Conservation (phyloP, 2,888 invertebrate species). For the Abrostola tripartita region DNA sequence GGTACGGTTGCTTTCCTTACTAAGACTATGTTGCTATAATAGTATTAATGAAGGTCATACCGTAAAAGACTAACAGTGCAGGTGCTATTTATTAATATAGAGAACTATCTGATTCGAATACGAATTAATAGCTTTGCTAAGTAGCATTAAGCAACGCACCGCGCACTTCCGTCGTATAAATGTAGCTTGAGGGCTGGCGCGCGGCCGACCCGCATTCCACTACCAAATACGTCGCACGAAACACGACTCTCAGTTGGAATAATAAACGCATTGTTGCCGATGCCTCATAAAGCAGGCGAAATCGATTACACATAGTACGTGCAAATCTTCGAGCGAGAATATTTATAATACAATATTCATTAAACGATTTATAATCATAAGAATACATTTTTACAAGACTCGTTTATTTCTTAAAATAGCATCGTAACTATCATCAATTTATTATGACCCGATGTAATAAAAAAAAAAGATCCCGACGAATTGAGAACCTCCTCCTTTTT, state of each 20-base stretch:
- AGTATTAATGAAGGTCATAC: constrained; percentile 63
- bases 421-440: no score
- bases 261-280: constrained; percentile 74
- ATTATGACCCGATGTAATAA: no score
- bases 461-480: no score
- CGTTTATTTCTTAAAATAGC: no score
- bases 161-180: constrained; percentile 70
- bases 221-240: constrained; percentile 79
- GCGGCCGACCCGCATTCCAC: constrained; percentile 76
- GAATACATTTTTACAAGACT: no score
- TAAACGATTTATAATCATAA: neutral
- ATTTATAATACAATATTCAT: constrained; percentile 2
- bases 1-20: constrained; percentile 59
- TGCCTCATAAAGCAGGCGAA: constrained; percentile 60
- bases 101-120: constrained; percentile 68
- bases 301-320: constrained; percentile 61
- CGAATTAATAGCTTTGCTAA: constrained; percentile 69
- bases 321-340: constrained; percentile 24
- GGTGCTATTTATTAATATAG: constrained; percentile 64
- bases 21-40: constrained; percentile 64
- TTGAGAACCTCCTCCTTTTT: no score
- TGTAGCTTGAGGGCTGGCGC: constrained; percentile 64
- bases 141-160: constrained; percentile 63
- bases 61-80: constrained; percentile 71
- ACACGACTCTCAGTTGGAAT: constrained; percentile 74